Conservation (phyloP, 1,140 invertebrate genomes). For the Acarapis woodi region DNA sequence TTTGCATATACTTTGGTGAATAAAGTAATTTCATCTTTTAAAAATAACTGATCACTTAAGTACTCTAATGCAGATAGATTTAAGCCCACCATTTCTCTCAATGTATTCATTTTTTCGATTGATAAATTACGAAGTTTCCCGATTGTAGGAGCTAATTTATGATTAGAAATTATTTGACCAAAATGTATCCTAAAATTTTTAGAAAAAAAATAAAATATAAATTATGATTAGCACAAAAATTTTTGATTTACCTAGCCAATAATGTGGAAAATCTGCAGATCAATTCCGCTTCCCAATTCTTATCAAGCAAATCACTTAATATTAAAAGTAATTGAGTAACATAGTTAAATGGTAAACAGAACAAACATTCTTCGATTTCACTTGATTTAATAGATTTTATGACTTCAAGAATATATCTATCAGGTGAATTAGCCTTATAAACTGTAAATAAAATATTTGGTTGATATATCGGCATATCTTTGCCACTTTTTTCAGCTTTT, state of each 20-base stretch:
- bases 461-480: constrained; percentile 1
- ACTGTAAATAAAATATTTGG: constrained; percentile 40
- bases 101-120: not conserved
- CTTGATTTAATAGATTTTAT: constrained; percentile 40
- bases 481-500: constrained; percentile 13
- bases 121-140: constrained; percentile 2
- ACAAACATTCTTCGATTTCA: constrained; percentile 60
- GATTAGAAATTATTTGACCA: constrained; percentile 8
- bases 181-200: constrained; percentile 7
- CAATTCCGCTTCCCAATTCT: constrained; percentile 39
- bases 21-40: constrained; percentile 4
- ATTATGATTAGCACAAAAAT: constrained; percentile 3
- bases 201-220: not conserved
- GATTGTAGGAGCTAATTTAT: constrained; percentile 2
- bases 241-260: constrained; percentile 27
- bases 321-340: constrained; percentile 44
- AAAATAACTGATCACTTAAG: constrained; percentile 1
- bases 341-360: constrained; percentile 50
- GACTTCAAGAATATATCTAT: constrained; percentile 50
- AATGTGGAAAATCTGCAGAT: constrained; percentile 40
- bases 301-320: constrained; percentile 31
- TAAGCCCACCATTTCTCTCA: constrained; percentile 3
- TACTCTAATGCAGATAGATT: constrained; percentile 4
- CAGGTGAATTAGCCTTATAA: constrained; percentile 32
- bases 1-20: constrained; percentile 2